These are phyloP conservation scores for Eremophila alpestris DNA, from an alignment of 2,797 vertebrate genomes.

Conservation along the genomic window DNA sequence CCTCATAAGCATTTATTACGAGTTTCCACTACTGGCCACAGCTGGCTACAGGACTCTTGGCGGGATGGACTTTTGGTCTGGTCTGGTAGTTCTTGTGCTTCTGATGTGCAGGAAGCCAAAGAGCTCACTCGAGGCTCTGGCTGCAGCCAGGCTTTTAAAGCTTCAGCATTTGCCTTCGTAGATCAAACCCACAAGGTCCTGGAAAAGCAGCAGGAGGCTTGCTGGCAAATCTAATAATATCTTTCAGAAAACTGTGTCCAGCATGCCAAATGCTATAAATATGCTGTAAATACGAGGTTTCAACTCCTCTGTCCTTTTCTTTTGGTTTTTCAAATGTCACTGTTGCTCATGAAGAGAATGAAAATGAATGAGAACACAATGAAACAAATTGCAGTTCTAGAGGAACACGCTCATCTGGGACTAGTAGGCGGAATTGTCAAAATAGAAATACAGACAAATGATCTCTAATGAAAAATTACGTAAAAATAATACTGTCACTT, in stretches of 20 bases:
- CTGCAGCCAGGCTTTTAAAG: neutral
- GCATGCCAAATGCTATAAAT: constrained; percentile 37
- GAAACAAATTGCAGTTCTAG: constrained; percentile 34
- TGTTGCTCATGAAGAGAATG: constrained; percentile 23
- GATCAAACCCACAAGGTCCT: neutral
- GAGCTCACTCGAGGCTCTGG: neutral
- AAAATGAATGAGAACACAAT: constrained; percentile 51
- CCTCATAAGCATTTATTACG: neutral
- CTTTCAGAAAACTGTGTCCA: constrained; percentile 14
- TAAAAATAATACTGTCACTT: neutral
- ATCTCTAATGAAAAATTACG: neutral
- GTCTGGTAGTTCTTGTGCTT: neutral
- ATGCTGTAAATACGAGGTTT: neutral
- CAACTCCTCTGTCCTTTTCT: constrained; percentile 12
- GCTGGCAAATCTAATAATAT: constrained; percentile 29
- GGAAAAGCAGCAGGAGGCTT: constrained; percentile 11
- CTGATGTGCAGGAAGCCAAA: neutral
- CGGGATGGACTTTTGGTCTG: neutral
- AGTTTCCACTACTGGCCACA: neutral
- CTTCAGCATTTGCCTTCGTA: neutral
- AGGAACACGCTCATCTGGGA: neutral
- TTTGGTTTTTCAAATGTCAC: constrained; percentile 44
- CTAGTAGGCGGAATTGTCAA: neutral
- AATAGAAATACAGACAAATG: constrained; percentile 24
- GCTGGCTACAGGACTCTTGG: neutral